Percentiles rank a stretch among this genome's conserved stretches.
Evolutionary conservation across 2,113 vertebrate genomes (phyloP).

Genomic region (Etia nguti): DNA sequence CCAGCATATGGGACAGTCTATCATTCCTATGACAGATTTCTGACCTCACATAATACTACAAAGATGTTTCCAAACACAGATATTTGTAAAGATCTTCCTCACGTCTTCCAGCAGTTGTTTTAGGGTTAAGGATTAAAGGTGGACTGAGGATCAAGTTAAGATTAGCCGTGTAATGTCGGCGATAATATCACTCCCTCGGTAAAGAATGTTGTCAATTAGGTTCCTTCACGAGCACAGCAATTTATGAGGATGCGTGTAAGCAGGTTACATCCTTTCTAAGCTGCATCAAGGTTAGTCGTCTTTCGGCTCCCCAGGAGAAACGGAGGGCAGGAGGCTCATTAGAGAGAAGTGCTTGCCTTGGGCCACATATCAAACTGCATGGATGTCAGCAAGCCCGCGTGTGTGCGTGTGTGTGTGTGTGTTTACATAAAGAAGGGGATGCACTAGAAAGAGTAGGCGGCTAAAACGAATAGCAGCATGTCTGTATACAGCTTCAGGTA

Average conservation of each 20-base stretch:
- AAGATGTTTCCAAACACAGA: neutral
- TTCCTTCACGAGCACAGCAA: neutral
- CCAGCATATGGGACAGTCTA: neutral
- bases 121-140: neutral
- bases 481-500: conserved; percentile 17
- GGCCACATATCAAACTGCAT: conserved; percentile 56
- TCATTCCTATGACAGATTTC: neutral
- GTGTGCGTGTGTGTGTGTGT: conserved; percentile 8
- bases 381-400: conserved; percentile 14
- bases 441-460: conserved; percentile 1
- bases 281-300: conserved; percentile 58
- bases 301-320: conserved; percentile 39
- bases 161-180: neutral
- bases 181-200: neutral
- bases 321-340: conserved; percentile 65
- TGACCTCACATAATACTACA: neutral
- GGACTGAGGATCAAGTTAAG: neutral
- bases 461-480: neutral
- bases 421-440: neutral
- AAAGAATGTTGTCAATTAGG: neutral
- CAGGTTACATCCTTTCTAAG: conserved; percentile 40
- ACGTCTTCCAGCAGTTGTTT: neutral
- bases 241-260: neutral
- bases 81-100: neutral
- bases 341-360: conserved; percentile 56